Evolutionary conservation across 2,888 invertebrate species (phyloP).

Genomic region (Tetropium fuscum): DNA sequence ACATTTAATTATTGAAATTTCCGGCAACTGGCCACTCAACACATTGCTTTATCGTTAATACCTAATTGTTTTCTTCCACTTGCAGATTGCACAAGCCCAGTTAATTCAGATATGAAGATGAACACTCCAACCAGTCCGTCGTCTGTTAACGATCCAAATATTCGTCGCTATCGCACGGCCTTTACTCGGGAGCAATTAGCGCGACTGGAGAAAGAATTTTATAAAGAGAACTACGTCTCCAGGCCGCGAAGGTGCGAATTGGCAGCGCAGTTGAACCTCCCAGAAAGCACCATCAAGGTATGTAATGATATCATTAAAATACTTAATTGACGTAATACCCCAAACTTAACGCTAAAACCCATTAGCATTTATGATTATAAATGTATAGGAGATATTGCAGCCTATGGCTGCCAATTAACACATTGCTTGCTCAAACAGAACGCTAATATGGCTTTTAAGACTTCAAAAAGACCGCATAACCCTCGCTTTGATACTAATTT

Average conservation of each 20-base stretch:
- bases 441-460: constrained; percentile 63
- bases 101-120: constrained; percentile 49
- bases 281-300: constrained; percentile 99
- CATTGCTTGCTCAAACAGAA: constrained; percentile 59
- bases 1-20: constrained; percentile 1
- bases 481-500: constrained; percentile 46
- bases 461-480: constrained; percentile 47
- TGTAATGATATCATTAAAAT: constrained; percentile 14
- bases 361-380: constrained; percentile 43
- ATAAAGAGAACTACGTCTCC: constrained; percentile 97
- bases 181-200: constrained; percentile 95
- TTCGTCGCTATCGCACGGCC: constrained; percentile 94
- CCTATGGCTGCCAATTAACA: constrained; percentile 57
- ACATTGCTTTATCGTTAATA: neutral
- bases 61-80: constrained; percentile 27
- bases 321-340: constrained; percentile 16
- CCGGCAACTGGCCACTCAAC: constrained; percentile 5
- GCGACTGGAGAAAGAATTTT: constrained; percentile 95
- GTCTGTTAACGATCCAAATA: constrained; percentile 72
- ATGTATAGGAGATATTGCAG: constrained; percentile 26
- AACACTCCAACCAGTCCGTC: constrained; percentile 46
- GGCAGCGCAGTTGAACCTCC: constrained; percentile 91
- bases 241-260: constrained; percentile 94
- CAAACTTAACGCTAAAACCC: no score
- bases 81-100: constrained; percentile 67